Conservation (phyloP, 1,140 invertebrate species). For the Lethrus apterus region DNA sequence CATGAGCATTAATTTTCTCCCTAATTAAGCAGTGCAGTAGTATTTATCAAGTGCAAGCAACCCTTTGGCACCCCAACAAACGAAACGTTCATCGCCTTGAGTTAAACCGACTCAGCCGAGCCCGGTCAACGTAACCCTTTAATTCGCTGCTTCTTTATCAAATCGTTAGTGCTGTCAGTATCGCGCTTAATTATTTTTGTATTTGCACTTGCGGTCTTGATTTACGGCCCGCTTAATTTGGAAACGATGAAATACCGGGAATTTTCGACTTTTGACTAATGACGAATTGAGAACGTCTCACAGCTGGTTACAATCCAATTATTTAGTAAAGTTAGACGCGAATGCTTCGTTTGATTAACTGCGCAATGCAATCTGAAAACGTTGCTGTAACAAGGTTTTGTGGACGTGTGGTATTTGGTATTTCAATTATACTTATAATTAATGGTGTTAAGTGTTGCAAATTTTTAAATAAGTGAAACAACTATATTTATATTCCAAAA, state of each 20-base stretch:
- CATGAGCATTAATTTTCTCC: conserved; percentile 33
- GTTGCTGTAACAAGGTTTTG: too few relatives aligned
- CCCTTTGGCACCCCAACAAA: conserved; percentile 20
- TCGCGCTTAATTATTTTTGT: conserved; percentile 32
- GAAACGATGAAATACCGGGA: conserved; percentile 14
- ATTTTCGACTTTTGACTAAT: conserved; percentile 7
- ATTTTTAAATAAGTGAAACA: too few relatives aligned
- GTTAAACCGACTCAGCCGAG: not conserved
- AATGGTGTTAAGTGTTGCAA: too few relatives aligned
- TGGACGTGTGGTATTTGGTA: too few relatives aligned
- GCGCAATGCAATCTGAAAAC: too few relatives aligned
- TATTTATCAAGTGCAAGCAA: conserved; percentile 32
- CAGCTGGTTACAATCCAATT: too few relatives aligned
- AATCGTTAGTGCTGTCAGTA: conserved; percentile 32
- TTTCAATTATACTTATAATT: too few relatives aligned
- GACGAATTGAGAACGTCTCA: conserved; percentile 9
- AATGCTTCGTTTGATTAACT: too few relatives aligned
- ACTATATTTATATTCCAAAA: too few relatives aligned
- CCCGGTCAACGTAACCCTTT: conserved; percentile 16
- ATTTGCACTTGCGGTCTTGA: conserved; percentile 27
- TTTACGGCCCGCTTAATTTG: conserved; percentile 22
- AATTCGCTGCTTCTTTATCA: conserved; percentile 33
- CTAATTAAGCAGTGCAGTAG: conserved; percentile 32
- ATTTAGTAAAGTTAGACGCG: too few relatives aligned
- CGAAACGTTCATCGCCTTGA: conserved; percentile 6